A percentile compares a stretch with the other conserved stretches of the same genome.
These are phyloP conservation scores for Scarus forsteni DNA, from an alignment of 2,797 vertebrate genomes.

Conservation along the genomic window DNA sequence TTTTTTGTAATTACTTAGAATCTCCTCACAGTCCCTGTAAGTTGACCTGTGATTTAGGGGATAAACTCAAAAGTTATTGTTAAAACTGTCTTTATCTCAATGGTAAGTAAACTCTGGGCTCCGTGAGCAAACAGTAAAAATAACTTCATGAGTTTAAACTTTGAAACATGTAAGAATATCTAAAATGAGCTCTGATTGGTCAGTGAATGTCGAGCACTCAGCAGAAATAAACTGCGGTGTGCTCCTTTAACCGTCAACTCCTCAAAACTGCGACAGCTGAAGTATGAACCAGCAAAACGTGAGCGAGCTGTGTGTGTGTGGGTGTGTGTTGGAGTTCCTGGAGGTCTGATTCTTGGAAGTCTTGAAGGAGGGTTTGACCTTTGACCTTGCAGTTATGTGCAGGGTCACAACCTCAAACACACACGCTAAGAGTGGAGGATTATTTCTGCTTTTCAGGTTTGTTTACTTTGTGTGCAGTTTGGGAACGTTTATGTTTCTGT, in stretches of 20 bases:
- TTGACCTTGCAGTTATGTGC: constrained; percentile 36
- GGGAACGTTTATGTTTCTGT: too few relatives aligned
- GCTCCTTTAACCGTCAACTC: background rate
- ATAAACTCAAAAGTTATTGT: too few relatives aligned
- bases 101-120: too few relatives aligned
- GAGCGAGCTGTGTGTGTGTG: background rate
- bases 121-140: too few relatives aligned
- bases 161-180: too few relatives aligned
- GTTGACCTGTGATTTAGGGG: too few relatives aligned
- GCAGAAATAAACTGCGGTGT: background rate
- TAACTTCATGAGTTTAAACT: too few relatives aligned
- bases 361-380: constrained; percentile 36
- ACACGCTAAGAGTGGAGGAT: constrained; percentile 5
- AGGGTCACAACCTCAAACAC: constrained; percentile 9
- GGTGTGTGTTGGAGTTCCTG: constrained; percentile 7
- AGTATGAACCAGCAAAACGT: background rate
- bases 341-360: constrained; percentile 50
- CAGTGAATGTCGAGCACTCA: background rate
- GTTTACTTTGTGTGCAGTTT: constrained; percentile 4
- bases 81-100: too few relatives aligned
- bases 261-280: background rate
- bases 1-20: too few relatives aligned
- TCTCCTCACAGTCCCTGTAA: too few relatives aligned
- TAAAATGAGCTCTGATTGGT: too few relatives aligned
- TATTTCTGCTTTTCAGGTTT: background rate